Evolutionary conservation across 2,797 vertebrate species (phyloP).

Genomic region (Scyliorhinus canicula): DNA sequence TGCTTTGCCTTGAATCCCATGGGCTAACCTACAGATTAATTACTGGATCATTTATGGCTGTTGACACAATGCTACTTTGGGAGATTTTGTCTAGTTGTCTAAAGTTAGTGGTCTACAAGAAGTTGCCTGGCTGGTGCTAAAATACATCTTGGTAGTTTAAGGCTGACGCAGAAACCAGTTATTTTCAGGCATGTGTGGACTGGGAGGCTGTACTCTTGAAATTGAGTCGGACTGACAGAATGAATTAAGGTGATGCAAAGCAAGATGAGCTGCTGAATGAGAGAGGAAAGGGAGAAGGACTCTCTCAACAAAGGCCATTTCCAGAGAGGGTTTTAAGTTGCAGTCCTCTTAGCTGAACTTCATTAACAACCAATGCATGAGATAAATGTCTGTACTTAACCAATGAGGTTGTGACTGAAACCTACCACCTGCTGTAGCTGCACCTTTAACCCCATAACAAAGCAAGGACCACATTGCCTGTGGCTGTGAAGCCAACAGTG

Average conservation of each 20-base stretch:
- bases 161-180: not conserved
- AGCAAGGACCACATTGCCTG: not conserved
- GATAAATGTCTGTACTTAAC: not conserved
- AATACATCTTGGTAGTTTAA: not conserved
- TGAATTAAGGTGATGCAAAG: not conserved
- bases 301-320: no score
- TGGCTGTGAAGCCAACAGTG: not conserved
- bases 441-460: not conserved
- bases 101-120: not conserved
- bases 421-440: no score
- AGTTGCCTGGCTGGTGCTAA: not conserved
- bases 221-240: not conserved
- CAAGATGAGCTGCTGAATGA: not conserved
- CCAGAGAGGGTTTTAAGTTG: no score
- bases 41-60: not conserved
- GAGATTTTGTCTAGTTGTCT: not conserved
- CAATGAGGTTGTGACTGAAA: not conserved
- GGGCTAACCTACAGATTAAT: not conserved
- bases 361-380: not conserved
- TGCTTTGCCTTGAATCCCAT: no score
- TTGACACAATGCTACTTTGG: not conserved
- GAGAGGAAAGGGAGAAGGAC: no score
- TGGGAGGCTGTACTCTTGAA: not conserved
- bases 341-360: not conserved
- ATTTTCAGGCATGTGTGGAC: not conserved